These are phyloP conservation scores for Lamellibrachia columna DNA, from an alignment of 2,888 invertebrate genomes.

Conservation along the genomic window DNA sequence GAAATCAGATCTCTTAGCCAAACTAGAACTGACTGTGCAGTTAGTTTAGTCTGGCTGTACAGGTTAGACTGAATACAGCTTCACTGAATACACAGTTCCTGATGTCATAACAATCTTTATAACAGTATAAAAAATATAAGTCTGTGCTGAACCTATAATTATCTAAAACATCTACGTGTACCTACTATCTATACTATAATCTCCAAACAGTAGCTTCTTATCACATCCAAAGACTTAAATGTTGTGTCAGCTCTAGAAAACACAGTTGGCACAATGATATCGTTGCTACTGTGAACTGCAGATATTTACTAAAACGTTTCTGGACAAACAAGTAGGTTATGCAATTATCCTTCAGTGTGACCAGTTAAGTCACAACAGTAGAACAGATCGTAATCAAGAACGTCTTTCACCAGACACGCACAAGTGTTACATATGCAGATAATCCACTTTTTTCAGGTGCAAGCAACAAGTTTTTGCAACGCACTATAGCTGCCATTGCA, in stretches of 20 bases:
- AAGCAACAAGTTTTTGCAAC: not conserved
- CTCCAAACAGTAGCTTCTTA: not conserved
- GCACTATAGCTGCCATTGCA: constrained; percentile 4
- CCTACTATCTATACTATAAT: not conserved
- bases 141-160: not conserved
- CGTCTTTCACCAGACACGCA: not conserved
- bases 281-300: not conserved
- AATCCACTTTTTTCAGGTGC: not conserved
- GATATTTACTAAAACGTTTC: not conserved
- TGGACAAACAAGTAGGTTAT: not conserved
- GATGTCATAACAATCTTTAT: not conserved
- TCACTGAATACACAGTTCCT: not conserved
- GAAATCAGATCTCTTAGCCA: not conserved
- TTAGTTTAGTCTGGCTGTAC: no score
- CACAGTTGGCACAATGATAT: not conserved
- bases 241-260: not conserved
- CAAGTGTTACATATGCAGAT: not conserved
- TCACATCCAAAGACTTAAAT: not conserved
- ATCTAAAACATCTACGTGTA: not conserved
- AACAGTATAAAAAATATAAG: not conserved
- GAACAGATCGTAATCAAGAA: not conserved
- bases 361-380: no score
- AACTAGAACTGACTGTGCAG: not conserved
- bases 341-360: no score
- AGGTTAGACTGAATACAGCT: not conserved